phyloP scores from a whole-genome alignment of 1,140 invertebrate species.

The Lepidurus packardi region DNA sequence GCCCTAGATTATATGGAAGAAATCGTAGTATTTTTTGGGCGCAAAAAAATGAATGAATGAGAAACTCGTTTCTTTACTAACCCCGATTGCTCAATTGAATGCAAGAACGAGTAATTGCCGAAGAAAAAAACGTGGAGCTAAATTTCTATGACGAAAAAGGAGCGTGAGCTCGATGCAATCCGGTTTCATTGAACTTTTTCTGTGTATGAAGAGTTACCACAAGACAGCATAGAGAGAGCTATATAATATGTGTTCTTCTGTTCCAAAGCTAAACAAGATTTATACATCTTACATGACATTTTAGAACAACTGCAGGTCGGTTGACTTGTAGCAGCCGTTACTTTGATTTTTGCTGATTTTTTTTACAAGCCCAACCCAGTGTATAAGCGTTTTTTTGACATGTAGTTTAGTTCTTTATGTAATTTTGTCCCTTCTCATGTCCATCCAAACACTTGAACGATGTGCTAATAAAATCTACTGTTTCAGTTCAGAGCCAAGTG shows the following conservation, averaged over 20 bases:
- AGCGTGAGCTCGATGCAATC: neutral
- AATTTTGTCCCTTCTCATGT: neutral
- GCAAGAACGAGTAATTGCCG: neutral
- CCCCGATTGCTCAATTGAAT: constrained; percentile 6
- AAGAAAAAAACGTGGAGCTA: neutral
- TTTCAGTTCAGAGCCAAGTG: constrained; percentile 48
- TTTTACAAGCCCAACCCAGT: too few relatives aligned
- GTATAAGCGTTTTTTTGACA: neutral
- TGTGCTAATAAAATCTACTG: constrained; percentile 43
- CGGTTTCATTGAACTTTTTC: neutral
- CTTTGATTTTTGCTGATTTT: too few relatives aligned
- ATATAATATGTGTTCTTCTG: neutral
- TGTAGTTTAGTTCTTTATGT: neutral
- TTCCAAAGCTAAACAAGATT: neutral
- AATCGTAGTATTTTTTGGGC: neutral
- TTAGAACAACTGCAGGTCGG: neutral
- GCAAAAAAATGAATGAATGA: neutral
- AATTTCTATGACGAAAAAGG: neutral
- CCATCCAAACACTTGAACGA: constrained; percentile 15
- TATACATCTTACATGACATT: neutral
- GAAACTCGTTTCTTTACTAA: neutral
- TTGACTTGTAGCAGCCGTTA: neutral
- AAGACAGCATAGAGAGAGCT: too few relatives aligned
- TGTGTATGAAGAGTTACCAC: neutral
- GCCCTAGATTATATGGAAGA: neutral